Evolutionary conservation across 2,113 vertebrate species (phyloP).

Genomic region (Takifugu flavidus): DNA sequence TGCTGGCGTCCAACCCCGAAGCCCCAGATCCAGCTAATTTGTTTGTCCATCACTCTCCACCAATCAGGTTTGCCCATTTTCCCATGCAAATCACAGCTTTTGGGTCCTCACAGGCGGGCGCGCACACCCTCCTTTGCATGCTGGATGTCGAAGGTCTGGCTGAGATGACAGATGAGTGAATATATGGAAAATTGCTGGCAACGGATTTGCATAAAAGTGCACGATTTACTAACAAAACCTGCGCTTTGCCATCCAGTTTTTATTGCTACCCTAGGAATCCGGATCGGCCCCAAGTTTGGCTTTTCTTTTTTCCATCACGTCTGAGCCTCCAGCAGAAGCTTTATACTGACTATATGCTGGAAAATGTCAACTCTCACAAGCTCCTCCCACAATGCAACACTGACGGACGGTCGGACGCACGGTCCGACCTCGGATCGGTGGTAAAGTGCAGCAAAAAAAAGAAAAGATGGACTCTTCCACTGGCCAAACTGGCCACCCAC

Average conservation of each 20-base stretch:
- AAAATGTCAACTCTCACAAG: slow-evolving; percentile 1
- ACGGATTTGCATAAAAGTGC: slow-evolving; percentile 62
- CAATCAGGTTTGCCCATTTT: slow-evolving; percentile 42
- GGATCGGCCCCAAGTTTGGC: slow-evolving; percentile 39
- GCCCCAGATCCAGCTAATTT: slow-evolving; percentile 32
- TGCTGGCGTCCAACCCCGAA: slow-evolving; percentile 8
- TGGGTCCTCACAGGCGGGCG: slow-evolving; percentile 34
- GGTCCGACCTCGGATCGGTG: too few relatives aligned
- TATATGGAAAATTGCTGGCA: slow-evolving; percentile 56
- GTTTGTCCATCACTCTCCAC: slow-evolving; percentile 43
- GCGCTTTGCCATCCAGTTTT: slow-evolving; percentile 58
- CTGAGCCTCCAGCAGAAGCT: slow-evolving; percentile 39
- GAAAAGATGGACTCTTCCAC: too few relatives aligned
- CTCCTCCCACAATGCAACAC: too few relatives aligned
- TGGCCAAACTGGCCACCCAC: too few relatives aligned
- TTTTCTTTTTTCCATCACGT: slow-evolving; percentile 17
- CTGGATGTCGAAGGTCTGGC: slow-evolving; percentile 51
- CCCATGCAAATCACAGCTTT: slow-evolving; percentile 45
- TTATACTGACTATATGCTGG: slow-evolving; percentile 35
- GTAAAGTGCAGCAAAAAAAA: too few relatives aligned
- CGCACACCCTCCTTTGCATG: slow-evolving; percentile 28
- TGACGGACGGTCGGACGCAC: too few relatives aligned
- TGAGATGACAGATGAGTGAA: slow-evolving; percentile 56
- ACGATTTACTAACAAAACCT: slow-evolving; percentile 52
- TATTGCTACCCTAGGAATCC: slow-evolving; percentile 54